These are phyloP conservation scores for Andrena marginata DNA, from an alignment of 2,888 invertebrate species.

Conservation along the genomic window DNA sequence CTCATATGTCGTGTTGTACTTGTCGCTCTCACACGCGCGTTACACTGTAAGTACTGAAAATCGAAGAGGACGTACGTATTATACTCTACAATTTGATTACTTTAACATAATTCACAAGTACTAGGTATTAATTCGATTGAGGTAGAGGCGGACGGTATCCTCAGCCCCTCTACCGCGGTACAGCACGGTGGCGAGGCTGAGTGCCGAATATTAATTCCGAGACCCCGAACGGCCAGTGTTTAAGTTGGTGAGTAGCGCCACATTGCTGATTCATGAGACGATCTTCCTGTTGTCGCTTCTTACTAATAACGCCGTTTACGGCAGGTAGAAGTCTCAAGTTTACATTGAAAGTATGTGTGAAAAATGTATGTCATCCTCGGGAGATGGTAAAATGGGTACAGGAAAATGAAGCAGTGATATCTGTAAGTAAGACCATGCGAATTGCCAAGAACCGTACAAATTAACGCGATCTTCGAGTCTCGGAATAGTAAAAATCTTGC, in stretches of 20 bases:
- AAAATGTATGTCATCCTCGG: slow-evolving; percentile 74
- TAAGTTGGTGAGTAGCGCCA: slow-evolving; percentile 81
- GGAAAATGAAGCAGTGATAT: slow-evolving; percentile 78
- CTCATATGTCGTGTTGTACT: slow-evolving; percentile 83
- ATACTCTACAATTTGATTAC: slow-evolving; percentile 82
- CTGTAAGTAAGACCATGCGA: slow-evolving; percentile 83
- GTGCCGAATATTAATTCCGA: slow-evolving; percentile 71
- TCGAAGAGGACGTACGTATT: slow-evolving; percentile 84
- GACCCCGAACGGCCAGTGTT: slow-evolving; percentile 71
- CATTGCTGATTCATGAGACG: slow-evolving; percentile 75
- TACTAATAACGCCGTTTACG: slow-evolving; percentile 77
- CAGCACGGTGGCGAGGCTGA: slow-evolving; percentile 74
- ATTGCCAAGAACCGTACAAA: slow-evolving; percentile 77
- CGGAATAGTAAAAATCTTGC: neutral
- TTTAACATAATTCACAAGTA: slow-evolving; percentile 81
- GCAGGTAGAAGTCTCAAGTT: slow-evolving; percentile 73
- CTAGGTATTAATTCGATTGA: slow-evolving; percentile 78
- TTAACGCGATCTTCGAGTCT: slow-evolving; percentile 8
- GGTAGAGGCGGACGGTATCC: slow-evolving; percentile 66
- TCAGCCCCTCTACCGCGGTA: slow-evolving; percentile 76
- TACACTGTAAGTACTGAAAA: slow-evolving; percentile 85
- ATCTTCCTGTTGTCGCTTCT: slow-evolving; percentile 77
- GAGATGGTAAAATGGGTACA: slow-evolving; percentile 76
- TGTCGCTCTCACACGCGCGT: slow-evolving; percentile 84
- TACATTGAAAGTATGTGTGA: slow-evolving; percentile 82